Evolutionary conservation across 2,113 vertebrate genomes (phyloP).

Genomic region (Periophthalmodon schlosseri): DNA sequence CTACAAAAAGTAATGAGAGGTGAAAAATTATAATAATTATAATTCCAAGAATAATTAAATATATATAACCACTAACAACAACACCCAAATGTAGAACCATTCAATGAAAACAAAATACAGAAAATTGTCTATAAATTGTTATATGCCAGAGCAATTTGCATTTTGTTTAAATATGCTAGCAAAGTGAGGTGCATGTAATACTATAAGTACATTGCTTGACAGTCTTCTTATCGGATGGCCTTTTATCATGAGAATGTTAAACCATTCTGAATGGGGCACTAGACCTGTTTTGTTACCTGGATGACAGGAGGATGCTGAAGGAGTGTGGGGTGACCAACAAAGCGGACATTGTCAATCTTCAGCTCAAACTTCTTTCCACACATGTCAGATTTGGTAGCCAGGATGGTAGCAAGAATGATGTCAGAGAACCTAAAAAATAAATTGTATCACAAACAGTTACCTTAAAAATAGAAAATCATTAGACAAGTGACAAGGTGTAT

Average conservation of each 20-base stretch:
- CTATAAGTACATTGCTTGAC: neutral
- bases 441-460: constrained; percentile 13
- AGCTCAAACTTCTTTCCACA: constrained; percentile 98
- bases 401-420: constrained; percentile 94
- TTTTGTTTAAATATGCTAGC: neutral
- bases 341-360: constrained; percentile 98
- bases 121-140: neutral
- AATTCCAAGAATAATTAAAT: neutral
- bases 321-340: constrained; percentile 94
- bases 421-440: constrained; percentile 88
- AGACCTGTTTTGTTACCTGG: constrained; percentile 61
- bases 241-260: neutral
- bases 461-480: neutral
- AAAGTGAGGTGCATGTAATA: neutral
- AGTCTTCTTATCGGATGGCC: neutral
- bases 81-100: neutral
- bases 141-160: no score
- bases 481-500: constrained; percentile 22
- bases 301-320: constrained; percentile 87
- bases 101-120: neutral
- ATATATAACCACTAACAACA: neutral
- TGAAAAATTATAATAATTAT: neutral
- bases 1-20: constrained; percentile 64
- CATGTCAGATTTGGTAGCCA: constrained; percentile 98
- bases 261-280: neutral